These are phyloP conservation scores for Clarias macrocephalus DNA, from an alignment of 2,113 vertebrate genomes.

Conservation along the genomic window DNA sequence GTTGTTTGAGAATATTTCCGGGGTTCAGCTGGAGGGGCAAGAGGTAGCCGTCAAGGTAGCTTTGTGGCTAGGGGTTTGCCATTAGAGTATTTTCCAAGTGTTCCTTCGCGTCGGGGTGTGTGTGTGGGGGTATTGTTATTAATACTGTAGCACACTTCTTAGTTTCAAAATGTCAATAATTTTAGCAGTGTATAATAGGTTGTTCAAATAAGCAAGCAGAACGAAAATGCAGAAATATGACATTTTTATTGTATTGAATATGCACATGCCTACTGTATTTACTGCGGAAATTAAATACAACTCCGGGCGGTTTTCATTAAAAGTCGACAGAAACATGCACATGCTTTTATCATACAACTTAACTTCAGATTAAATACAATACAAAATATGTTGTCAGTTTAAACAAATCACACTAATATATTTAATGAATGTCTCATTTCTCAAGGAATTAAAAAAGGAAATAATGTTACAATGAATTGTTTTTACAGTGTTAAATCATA, in stretches of 20 bases:
- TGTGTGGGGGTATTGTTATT: not conserved
- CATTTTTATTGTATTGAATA: not conserved
- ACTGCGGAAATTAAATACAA: not conserved
- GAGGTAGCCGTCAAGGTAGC: slow-evolving; percentile 28
- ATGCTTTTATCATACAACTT: not conserved
- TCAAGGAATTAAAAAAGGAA: not conserved
- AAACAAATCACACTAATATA: not conserved
- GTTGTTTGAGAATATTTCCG: slow-evolving; percentile 44
- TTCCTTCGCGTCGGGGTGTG: not conserved
- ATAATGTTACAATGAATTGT: not conserved
- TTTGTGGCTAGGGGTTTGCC: slow-evolving; percentile 4
- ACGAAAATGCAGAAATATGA: not conserved
- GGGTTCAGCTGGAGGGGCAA: slow-evolving; percentile 56
- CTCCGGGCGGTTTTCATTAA: not conserved
- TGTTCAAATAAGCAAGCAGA: not conserved
- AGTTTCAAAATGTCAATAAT: not conserved
- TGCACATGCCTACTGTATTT: too few species aligned
- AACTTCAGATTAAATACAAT: not conserved
- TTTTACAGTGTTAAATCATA: not conserved
- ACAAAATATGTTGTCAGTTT: not conserved
- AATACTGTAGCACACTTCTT: not conserved
- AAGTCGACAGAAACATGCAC: not conserved
- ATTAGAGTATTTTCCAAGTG: not conserved
- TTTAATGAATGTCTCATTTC: not conserved
- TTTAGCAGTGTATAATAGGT: not conserved